Evolutionary conservation across 2,888 invertebrate genomes (phyloP).

Genomic region (Ochropleura plecta): DNA sequence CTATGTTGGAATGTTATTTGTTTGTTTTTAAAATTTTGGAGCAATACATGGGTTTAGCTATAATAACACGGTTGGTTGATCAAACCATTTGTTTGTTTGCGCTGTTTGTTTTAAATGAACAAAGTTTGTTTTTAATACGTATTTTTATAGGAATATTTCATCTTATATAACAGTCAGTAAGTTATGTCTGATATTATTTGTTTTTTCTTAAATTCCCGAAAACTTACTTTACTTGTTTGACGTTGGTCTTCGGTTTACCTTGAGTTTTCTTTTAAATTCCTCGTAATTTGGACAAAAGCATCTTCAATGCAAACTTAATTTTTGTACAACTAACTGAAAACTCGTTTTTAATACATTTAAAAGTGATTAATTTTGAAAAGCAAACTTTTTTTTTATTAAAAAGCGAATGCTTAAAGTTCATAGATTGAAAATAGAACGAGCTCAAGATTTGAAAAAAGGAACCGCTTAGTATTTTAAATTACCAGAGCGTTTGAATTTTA

Average conservation of each 20-base stretch:
- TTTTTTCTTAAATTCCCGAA: neutral
- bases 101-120: too few relatives aligned
- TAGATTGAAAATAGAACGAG: conserved; percentile 44
- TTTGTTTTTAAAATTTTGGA: neutral
- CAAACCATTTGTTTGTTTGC: neutral
- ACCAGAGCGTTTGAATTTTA: conserved; percentile 28
- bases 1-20: neutral
- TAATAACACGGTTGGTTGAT: neutral
- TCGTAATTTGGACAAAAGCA: neutral
- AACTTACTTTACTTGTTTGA: neutral
- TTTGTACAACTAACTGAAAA: neutral
- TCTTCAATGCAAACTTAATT: neutral
- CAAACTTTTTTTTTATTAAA: conserved; percentile 20
- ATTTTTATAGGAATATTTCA: neutral
- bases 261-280: too few relatives aligned
- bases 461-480: conserved; percentile 46
- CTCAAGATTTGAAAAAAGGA: conserved; percentile 33
- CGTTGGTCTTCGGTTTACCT: neutral
- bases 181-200: neutral
- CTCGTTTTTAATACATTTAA: too few relatives aligned
- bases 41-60: neutral
- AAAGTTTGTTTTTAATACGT: too few relatives aligned
- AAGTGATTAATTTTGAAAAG: neutral
- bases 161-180: neutral
- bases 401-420: conserved; percentile 1